Evolutionary conservation across 2,113 vertebrate species (phyloP).

Genomic region (Haemorhous mexicanus): DNA sequence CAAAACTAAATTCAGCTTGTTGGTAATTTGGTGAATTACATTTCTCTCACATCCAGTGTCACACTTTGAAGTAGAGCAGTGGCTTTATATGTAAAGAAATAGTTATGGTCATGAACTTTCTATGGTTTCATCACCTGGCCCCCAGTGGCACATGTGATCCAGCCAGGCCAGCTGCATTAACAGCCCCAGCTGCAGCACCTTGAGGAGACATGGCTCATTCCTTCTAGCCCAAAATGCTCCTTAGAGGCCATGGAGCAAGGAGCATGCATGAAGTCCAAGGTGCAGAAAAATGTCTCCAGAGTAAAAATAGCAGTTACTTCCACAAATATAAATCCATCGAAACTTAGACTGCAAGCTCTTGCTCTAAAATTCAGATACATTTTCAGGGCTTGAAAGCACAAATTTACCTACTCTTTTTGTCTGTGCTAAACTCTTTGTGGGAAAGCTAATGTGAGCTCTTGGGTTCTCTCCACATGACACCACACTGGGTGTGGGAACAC

Average conservation of each 20-base stretch:
- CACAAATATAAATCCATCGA: neutral
- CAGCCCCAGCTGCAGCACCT: neutral
- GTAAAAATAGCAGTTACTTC: neutral
- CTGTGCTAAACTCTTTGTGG: neutral
- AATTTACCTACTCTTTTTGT: neutral
- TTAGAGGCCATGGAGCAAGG: neutral
- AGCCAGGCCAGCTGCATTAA: neutral
- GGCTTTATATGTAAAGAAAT: neutral
- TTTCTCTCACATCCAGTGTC: neutral
- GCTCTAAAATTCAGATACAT: neutral
- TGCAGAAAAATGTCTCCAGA: neutral
- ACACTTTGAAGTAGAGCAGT: neutral
- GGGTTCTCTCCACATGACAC: neutral
- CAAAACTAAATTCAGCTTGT: neutral
- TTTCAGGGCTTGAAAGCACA: neutral
- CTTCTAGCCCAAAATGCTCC: neutral
- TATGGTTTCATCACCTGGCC: accelerated
- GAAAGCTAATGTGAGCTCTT: neutral
- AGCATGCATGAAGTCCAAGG: neutral
- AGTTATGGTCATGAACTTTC: neutral
- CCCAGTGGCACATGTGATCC: accelerated
- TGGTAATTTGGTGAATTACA: neutral
- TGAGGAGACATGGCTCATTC: neutral
- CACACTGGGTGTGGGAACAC: neutral
- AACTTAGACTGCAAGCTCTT: neutral